Evolutionary conservation across 2,113 vertebrate species (phyloP).

Genomic region (Pao palembangensis): DNA sequence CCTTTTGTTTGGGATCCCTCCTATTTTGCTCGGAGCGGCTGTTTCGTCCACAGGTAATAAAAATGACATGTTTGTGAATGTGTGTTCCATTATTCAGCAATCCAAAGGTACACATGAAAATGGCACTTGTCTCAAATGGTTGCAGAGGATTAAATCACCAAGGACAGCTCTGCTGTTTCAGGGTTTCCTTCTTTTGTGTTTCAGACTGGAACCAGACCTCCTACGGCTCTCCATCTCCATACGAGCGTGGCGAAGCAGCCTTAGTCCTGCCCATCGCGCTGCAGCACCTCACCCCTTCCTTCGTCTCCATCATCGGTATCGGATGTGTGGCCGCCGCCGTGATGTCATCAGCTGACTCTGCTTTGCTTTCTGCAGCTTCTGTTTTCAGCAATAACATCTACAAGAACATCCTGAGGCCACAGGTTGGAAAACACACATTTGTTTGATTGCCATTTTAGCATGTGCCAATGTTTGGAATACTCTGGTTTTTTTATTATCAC

Average conservation of each 20-base stretch:
- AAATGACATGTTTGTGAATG: neutral
- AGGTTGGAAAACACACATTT: neutral
- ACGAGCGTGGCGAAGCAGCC: constrained; percentile 1
- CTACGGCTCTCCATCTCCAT: constrained; percentile 5
- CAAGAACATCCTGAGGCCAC: neutral
- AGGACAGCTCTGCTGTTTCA: neutral
- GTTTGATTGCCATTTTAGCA: neutral
- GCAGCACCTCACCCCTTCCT: constrained; percentile 3
- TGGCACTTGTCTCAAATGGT: neutral
- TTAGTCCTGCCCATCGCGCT: neutral
- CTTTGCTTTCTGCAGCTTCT: constrained; percentile 1
- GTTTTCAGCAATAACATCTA: constrained; percentile 2
- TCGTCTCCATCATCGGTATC: neutral
- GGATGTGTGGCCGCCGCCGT: constrained; percentile 4
- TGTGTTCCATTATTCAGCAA: too few species aligned
- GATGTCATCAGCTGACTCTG: constrained; percentile 8
- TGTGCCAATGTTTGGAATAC: neutral
- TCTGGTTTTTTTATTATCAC: too few species aligned
- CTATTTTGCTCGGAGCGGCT: constrained; percentile 68
- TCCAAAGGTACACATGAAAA: too few species aligned
- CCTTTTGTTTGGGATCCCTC: constrained; percentile 66
- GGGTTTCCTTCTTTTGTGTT: neutral
- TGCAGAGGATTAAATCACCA: neutral
- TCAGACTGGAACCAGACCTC: constrained; percentile 7
- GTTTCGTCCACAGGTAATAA: constrained; percentile 74